These are phyloP conservation scores for Tuta absoluta DNA, from an alignment of 2,888 invertebrate genomes.

Conservation along the genomic window DNA sequence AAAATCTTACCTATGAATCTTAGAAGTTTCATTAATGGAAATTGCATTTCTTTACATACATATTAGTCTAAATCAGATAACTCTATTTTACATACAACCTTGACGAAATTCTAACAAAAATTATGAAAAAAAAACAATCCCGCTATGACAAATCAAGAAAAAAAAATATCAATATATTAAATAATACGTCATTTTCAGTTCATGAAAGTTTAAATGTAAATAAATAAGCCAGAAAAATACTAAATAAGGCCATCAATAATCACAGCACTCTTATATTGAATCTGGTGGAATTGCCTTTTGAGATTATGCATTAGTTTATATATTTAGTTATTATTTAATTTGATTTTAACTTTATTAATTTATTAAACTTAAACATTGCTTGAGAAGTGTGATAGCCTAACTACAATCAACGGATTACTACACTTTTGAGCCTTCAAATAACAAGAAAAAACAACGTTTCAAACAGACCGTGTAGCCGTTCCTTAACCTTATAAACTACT, in stretches of 20 bases:
- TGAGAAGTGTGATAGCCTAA: neutral
- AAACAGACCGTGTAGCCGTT: conserved; percentile 11
- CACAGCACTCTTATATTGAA: conserved; percentile 7
- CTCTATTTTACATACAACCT: too few relatives aligned
- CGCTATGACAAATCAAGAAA: neutral
- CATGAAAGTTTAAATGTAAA: neutral
- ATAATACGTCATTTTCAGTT: neutral
- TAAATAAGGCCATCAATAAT: conserved; percentile 16
- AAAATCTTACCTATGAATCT: too few relatives aligned
- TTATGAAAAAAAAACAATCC: too few relatives aligned
- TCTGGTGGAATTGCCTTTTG: neutral
- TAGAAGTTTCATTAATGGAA: too few relatives aligned
- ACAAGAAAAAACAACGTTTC: neutral
- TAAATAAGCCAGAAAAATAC: neutral
- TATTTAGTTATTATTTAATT: neutral
- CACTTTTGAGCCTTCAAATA: conserved; percentile 25
- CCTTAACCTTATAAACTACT: conserved; percentile 11
- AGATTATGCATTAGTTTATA: conserved; percentile 1
- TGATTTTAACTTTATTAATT: neutral
- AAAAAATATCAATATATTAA: neutral
- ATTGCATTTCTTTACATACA: too few relatives aligned
- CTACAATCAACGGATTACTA: conserved; percentile 3
- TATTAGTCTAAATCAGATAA: too few relatives aligned
- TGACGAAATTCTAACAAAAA: too few relatives aligned
- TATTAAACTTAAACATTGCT: neutral